These are phyloP conservation scores for Glyptemys insculpta DNA, from an alignment of 2,797 vertebrate species.

Conservation along the genomic window DNA sequence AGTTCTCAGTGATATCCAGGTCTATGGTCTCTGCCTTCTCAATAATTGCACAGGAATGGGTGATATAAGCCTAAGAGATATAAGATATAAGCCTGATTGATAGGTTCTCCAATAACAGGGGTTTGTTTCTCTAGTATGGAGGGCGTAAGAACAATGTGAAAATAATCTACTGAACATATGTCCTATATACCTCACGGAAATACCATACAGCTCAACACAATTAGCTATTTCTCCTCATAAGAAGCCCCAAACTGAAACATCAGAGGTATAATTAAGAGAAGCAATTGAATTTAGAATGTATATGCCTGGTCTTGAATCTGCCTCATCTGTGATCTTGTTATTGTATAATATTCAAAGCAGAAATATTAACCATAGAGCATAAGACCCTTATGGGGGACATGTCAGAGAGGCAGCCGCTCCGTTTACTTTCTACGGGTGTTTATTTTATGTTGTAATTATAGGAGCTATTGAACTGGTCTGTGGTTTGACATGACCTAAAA, in stretches of 20 bases:
- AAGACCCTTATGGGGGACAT: neutral
- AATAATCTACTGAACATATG: no score
- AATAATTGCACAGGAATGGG: no score
- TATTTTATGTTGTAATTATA: neutral
- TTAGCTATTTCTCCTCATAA: neutral
- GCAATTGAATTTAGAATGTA: neutral
- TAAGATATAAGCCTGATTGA: no score
- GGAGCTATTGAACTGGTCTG: neutral
- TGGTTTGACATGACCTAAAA: neutral
- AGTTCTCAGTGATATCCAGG: no score
- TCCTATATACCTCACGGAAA: no score
- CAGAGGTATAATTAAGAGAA: neutral
- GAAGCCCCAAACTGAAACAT: neutral
- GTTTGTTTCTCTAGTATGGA: no score
- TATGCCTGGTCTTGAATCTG: neutral
- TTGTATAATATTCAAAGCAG: neutral
- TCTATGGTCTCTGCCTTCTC: no score
- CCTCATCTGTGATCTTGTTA: neutral
- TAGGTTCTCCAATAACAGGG: no score
- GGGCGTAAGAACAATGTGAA: no score
- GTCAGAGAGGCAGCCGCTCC: neutral
- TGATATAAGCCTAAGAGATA: no score
- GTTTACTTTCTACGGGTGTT: neutral
- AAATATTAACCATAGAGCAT: neutral
- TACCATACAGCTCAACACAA: neutral